Percentiles rank a stretch among this genome's conserved stretches.
Evolutionary conservation across 1,140 invertebrate species (phyloP).

Genomic region (Drosophila rufa): DNA sequence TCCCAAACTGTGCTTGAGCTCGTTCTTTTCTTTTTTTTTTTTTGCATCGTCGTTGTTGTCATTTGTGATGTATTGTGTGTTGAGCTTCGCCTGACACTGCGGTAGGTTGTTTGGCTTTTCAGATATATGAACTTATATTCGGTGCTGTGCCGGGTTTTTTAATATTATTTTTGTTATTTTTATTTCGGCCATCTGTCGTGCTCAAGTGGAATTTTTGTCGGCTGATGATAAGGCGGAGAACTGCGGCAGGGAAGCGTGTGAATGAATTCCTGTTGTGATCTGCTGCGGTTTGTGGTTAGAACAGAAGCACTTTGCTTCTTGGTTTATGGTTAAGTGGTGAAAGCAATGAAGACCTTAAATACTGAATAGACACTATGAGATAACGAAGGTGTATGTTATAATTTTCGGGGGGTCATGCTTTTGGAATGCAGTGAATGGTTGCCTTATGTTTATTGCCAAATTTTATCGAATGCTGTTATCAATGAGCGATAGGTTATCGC

Average conservation of each 20-base stretch:
- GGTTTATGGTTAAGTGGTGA: slow-evolving; percentile 1
- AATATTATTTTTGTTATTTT: slow-evolving; percentile 9
- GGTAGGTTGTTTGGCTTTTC: slow-evolving; percentile 59
- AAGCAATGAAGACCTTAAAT: slow-evolving; percentile 16
- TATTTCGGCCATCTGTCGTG: slow-evolving; percentile 58
- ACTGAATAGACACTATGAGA: not conserved
- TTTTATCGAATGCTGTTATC: slow-evolving; percentile 17
- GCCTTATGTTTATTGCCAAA: slow-evolving; percentile 12
- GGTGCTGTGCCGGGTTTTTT: not conserved
- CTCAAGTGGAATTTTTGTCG: slow-evolving; percentile 47
- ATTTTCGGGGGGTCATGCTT: not conserved
- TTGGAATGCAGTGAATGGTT: slow-evolving; percentile 16
- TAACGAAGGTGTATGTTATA: slow-evolving; percentile 1
- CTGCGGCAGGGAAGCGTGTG: slow-evolving; percentile 37
- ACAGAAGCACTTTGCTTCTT: slow-evolving; percentile 38
- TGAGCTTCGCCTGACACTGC: slow-evolving; percentile 65
- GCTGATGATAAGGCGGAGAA: slow-evolving; percentile 20
- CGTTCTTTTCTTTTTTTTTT: slow-evolving; percentile 6
- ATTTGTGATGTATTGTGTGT: slow-evolving; percentile 47
- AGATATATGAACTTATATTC: slow-evolving; percentile 49
- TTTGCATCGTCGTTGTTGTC: slow-evolving; percentile 37
- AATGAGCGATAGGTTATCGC: slow-evolving; percentile 11
- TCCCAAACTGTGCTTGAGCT: slow-evolving; percentile 26
- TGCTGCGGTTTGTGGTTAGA: slow-evolving; percentile 35
- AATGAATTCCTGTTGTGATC: slow-evolving; percentile 32